A percentile compares a stretch with the other conserved stretches of the same genome.
Evolutionary conservation across 2,113 vertebrate genomes (phyloP).

Genomic region (Grantiella picta): DNA sequence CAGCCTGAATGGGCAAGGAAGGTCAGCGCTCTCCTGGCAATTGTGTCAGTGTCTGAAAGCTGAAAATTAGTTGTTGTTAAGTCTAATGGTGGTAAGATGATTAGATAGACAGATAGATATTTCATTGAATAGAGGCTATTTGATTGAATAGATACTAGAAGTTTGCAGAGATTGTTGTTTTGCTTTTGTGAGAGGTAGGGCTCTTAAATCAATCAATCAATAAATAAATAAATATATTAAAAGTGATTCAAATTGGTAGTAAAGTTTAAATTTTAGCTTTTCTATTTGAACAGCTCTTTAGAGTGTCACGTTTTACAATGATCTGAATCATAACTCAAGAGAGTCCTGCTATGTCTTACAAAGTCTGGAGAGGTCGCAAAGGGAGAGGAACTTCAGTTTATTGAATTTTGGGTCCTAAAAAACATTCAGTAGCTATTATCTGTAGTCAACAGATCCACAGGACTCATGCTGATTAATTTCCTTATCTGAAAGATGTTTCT

Average conservation of each 20-base stretch:
- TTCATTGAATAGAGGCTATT: neutral
- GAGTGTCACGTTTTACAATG: neutral
- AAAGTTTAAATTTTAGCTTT: neutral
- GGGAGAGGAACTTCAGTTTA: neutral
- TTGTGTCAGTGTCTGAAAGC: neutral
- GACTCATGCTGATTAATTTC: constrained; percentile 1
- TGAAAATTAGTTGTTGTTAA: neutral
- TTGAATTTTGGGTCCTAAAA: neutral
- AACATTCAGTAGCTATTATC: neutral
- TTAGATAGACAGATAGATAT: neutral
- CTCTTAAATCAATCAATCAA: neutral
- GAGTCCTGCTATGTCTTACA: neutral
- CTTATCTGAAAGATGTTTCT: neutral
- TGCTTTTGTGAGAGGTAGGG: neutral
- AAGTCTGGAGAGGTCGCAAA: neutral
- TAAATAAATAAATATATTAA: neutral
- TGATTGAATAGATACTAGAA: neutral
- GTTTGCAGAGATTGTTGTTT: neutral
- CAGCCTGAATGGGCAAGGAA: neutral
- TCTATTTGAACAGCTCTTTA: neutral
- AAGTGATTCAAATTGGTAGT: neutral
- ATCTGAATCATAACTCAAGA: neutral
- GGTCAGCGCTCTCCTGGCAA: neutral
- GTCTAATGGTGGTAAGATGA: neutral
- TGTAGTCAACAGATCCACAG: neutral